Conservation (phyloP, 2,113 vertebrate species). For the Pseudonaja textilis region DNA sequence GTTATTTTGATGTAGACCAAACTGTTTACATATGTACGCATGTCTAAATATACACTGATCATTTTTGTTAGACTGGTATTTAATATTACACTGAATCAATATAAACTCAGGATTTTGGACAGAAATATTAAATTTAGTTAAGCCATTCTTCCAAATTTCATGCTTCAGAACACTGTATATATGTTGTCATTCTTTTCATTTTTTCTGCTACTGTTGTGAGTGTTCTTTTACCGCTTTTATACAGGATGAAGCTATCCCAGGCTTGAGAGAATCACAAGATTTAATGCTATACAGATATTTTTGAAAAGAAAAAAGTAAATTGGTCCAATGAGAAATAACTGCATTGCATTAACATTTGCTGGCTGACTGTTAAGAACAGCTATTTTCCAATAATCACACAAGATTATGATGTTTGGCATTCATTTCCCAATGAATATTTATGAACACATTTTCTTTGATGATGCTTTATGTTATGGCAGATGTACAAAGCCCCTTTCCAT, state of each 20-base stretch:
- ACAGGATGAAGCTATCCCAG: not conserved
- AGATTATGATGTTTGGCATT: not conserved
- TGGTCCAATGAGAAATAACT: not conserved
- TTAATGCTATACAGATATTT: not conserved
- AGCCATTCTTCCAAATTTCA: not conserved
- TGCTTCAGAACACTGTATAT: not conserved
- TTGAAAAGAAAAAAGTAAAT: not conserved
- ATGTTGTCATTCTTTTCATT: not conserved
- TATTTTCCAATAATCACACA: not conserved
- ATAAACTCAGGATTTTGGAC: not conserved
- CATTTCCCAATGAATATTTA: not conserved
- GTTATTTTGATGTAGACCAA: constrained; percentile 15
- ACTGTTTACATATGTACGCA: not conserved
- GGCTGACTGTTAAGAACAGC: not conserved
- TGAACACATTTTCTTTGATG: not conserved
- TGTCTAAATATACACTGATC: not conserved
- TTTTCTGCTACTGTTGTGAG: not conserved
- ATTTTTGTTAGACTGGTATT: not conserved
- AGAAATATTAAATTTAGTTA: not conserved
- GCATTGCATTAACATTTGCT: too few species aligned
- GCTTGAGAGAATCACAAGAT: not conserved
- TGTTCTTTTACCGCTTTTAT: not conserved
- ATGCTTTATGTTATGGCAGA: not conserved
- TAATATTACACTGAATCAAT: not conserved
- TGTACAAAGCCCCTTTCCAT: not conserved